Conservation (phyloP, 2,797 vertebrate species). For the Anguilla marmorata region DNA sequence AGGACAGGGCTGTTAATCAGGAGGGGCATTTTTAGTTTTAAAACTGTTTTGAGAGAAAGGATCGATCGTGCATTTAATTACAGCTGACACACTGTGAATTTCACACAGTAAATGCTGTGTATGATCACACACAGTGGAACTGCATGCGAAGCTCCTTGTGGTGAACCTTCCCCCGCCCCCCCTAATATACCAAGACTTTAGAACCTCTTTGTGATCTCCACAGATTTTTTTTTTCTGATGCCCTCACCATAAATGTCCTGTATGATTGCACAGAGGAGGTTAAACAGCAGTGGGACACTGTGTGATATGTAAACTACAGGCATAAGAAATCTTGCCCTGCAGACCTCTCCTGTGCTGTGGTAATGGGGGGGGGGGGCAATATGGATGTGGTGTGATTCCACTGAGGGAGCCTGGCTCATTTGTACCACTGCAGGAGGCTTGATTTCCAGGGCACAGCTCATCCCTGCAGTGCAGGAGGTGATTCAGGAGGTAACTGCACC, state of each 20-base stretch:
- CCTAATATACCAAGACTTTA: not conserved
- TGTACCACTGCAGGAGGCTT: not conserved
- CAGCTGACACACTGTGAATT: not conserved
- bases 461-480: constrained; percentile 17
- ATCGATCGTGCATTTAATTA: not conserved
- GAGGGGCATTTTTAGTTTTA: not conserved
- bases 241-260: not conserved
- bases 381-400: not conserved
- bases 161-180: not conserved
- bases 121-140: not conserved
- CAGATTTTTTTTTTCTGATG: not conserved
- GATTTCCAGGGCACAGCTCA: not conserved
- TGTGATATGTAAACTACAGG: not conserved
- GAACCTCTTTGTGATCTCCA: not conserved
- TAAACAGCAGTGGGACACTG: not conserved
- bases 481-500: constrained; percentile 29
- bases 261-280: not conserved
- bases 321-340: not conserved
- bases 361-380: not conserved
- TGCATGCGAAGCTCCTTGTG: not conserved
- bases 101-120: not conserved
- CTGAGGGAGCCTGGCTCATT: not conserved
- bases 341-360: not conserved
- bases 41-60: not conserved
- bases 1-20: not conserved